These are phyloP conservation scores for Brachyhypopomus occidentalis DNA, from an alignment of 2,113 vertebrate genomes.

Conservation along the genomic window DNA sequence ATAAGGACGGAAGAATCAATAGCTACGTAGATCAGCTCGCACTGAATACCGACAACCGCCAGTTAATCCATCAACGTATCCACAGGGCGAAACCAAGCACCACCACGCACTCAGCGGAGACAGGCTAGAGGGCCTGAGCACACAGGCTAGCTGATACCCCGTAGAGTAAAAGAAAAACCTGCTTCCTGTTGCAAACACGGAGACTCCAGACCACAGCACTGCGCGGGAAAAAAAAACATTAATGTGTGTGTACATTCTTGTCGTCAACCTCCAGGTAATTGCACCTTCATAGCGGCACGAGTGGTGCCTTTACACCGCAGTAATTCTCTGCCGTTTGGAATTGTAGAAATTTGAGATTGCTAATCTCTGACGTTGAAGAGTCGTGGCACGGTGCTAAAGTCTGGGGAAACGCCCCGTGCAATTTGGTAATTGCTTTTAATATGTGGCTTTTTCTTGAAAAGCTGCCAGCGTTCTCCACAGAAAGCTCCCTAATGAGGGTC, in stretches of 20 bases:
- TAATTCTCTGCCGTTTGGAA: not conserved
- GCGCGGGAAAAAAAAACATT: not conserved
- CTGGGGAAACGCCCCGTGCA: constrained; percentile 16
- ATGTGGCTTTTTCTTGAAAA: constrained; percentile 34
- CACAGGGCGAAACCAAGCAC: not conserved
- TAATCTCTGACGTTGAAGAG: constrained; percentile 4
- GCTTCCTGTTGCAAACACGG: not conserved
- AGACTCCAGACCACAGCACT: not conserved
- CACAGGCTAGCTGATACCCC: not conserved
- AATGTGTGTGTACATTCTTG: not conserved
- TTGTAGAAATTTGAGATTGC: constrained; percentile 10
- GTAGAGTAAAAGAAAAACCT: too few species aligned
- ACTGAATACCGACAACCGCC: not conserved
- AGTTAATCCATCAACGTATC: constrained; percentile 21
- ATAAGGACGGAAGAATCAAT: not conserved
- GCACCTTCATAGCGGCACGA: not conserved
- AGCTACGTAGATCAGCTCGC: not conserved
- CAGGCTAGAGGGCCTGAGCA: not conserved
- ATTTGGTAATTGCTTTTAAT: constrained; percentile 38
- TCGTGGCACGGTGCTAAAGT: not conserved
- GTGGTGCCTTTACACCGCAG: constrained; percentile 2
- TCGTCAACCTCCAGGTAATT: not conserved
- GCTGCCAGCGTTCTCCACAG: constrained; percentile 22
- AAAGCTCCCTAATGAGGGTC: constrained; percentile 19
- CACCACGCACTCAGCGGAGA: not conserved